Conservation (phyloP, 2,113 vertebrate genomes). For the Alectura lathami region DNA sequence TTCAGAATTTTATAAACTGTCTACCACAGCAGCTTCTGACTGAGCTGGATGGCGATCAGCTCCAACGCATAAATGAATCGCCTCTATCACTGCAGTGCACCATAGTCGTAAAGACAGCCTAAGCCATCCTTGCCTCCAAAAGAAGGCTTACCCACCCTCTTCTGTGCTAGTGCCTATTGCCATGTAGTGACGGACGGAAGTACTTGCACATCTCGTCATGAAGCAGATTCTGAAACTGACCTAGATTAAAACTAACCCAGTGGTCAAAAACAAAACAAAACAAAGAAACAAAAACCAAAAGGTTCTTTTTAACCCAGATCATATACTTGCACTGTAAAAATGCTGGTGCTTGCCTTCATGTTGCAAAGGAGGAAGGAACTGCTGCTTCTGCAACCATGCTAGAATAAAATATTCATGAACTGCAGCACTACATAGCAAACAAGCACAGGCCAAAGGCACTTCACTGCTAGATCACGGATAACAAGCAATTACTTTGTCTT, state of each 20-base stretch:
- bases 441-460: conserved; percentile 19
- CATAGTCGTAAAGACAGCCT: not conserved
- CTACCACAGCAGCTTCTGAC: not conserved
- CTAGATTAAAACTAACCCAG: not conserved
- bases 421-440: conserved; percentile 31
- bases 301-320: not conserved
- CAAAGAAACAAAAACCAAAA: not conserved
- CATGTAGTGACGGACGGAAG: not conserved
- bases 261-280: too few species aligned
- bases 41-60: not conserved
- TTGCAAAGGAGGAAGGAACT: not conserved
- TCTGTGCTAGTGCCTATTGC: not conserved
- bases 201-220: not conserved
- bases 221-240: not conserved
- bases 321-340: not conserved
- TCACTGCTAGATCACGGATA: conserved; percentile 34
- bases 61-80: not conserved
- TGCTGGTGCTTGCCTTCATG: not conserved
- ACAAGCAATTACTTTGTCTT: conserved; percentile 25
- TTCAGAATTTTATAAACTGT: not conserved
- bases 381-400: not conserved
- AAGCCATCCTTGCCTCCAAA: not conserved
- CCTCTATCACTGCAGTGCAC: not conserved
- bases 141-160: not conserved
- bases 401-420: conserved; percentile 65